Evolutionary conservation across 2,797 vertebrate genomes (phyloP).

Genomic region (Etheostoma nigrum): DNA sequence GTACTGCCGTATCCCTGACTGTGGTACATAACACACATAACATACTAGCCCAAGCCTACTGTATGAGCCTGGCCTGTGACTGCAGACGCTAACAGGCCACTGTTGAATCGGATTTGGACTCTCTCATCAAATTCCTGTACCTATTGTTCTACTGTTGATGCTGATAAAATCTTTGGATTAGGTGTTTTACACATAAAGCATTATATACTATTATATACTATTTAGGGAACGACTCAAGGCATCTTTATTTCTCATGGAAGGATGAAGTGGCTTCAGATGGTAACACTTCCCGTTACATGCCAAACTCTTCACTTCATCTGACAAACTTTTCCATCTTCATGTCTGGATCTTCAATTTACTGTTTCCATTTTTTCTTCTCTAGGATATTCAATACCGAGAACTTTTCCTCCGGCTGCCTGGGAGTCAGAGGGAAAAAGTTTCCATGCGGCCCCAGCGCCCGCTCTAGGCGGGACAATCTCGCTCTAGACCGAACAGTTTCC

Average conservation of each 20-base stretch:
- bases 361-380: slow-evolving; percentile 75
- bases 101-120: neutral
- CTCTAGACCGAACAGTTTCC: slow-evolving; percentile 75
- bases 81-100: slow-evolving; percentile 7
- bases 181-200: neutral
- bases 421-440: slow-evolving; percentile 80
- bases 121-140: slow-evolving; percentile 4
- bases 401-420: slow-evolving; percentile 63
- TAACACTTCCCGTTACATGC: slow-evolving; percentile 68
- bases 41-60: slow-evolving; percentile 22
- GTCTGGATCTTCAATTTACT: slow-evolving; percentile 85
- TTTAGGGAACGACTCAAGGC: slow-evolving; percentile 26
- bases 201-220: neutral
- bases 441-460: slow-evolving; percentile 74
- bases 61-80: neutral
- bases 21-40: slow-evolving; percentile 40
- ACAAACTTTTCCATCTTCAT: slow-evolving; percentile 83
- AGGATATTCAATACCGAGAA: slow-evolving; percentile 82
- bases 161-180: neutral
- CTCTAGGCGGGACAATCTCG: slow-evolving; percentile 74
- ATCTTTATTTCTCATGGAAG: slow-evolving; percentile 33
- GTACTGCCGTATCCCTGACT: slow-evolving; percentile 47
- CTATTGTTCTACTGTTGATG: neutral
- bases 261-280: slow-evolving; percentile 58
- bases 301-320: slow-evolving; percentile 76